These are phyloP conservation scores for Progne subis DNA, from an alignment of 2,113 vertebrate species.

Conservation along the genomic window DNA sequence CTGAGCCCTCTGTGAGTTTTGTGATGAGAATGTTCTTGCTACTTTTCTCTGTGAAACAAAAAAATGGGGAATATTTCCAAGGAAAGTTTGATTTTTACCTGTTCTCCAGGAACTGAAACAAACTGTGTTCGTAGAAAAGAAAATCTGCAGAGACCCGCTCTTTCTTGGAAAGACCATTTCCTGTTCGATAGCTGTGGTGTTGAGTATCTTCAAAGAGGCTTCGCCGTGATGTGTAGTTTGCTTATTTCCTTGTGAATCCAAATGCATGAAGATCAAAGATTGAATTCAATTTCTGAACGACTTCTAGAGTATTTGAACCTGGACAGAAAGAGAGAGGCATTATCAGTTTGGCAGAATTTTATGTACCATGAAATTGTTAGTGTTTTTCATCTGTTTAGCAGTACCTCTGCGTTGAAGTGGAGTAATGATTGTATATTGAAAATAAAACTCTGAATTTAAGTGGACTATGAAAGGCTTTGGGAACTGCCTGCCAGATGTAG, in stretches of 20 bases:
- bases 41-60: neutral
- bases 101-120: neutral
- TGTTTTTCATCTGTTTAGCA: neutral
- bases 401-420: neutral
- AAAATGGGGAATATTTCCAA: neutral
- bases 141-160: neutral
- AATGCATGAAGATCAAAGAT: neutral
- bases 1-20: neutral
- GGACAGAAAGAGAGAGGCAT: neutral
- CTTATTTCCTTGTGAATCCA: neutral
- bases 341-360: neutral
- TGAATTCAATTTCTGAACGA: neutral
- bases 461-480: slow-evolving; percentile 40
- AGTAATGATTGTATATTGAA: neutral
- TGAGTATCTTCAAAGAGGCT: neutral
- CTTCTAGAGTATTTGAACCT: neutral
- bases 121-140: neutral
- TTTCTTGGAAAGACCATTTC: neutral
- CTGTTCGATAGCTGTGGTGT: neutral
- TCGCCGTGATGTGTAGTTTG: neutral
- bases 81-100: neutral
- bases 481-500: neutral
- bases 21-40: neutral
- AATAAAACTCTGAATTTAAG: slow-evolving; percentile 45
- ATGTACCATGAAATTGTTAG: neutral